A percentile compares a stretch with the other conserved stretches of the same genome.
phyloP scores from a whole-genome alignment of 2,113 vertebrate species.

The Oryzias celebensis region DNA sequence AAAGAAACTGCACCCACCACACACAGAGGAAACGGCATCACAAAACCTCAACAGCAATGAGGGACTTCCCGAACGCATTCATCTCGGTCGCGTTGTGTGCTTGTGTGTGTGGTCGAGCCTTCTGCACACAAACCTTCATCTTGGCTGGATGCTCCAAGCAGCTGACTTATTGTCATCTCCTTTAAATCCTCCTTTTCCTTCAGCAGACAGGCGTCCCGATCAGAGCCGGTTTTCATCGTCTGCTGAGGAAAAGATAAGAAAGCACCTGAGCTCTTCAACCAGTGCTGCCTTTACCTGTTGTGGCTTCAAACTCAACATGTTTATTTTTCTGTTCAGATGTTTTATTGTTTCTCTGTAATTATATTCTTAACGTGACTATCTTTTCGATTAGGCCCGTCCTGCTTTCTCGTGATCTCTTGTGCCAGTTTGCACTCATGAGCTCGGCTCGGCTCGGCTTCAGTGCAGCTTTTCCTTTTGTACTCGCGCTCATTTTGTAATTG shows the following conservation, averaged over 20 bases:
- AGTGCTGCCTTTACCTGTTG: slow-evolving; percentile 50
- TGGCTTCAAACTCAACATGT: slow-evolving; percentile 13
- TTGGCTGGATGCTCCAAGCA: background rate
- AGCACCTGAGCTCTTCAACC: slow-evolving; percentile 16
- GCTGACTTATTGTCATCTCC: background rate
- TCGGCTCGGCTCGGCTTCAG: slow-evolving; percentile 21
- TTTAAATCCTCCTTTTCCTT: slow-evolving; percentile 2
- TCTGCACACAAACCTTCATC: slow-evolving; percentile 5
- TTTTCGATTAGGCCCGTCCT: slow-evolving; percentile 43
- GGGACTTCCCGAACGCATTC: slow-evolving; percentile 60
- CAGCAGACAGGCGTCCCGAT: slow-evolving; percentile 4
- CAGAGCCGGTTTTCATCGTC: slow-evolving; percentile 8
- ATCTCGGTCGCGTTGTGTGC: slow-evolving; percentile 25
- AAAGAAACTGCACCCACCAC: slow-evolving; percentile 36
- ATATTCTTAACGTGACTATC: slow-evolving; percentile 70
- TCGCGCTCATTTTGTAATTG: slow-evolving; percentile 48
- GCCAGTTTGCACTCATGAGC: slow-evolving; percentile 53
- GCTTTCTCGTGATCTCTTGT: slow-evolving; percentile 29
- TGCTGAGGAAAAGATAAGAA: background rate
- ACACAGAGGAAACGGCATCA: slow-evolving; percentile 56
- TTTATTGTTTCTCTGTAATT: slow-evolving; percentile 71
- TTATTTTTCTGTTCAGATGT: slow-evolving; percentile 56
- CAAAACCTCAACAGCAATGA: slow-evolving; percentile 51
- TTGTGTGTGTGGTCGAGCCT: slow-evolving; percentile 25
- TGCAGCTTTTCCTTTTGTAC: slow-evolving; percentile 30